Evolutionary conservation across 2,797 vertebrate species (phyloP).

Genomic region (Sebastes baramenuke): DNA sequence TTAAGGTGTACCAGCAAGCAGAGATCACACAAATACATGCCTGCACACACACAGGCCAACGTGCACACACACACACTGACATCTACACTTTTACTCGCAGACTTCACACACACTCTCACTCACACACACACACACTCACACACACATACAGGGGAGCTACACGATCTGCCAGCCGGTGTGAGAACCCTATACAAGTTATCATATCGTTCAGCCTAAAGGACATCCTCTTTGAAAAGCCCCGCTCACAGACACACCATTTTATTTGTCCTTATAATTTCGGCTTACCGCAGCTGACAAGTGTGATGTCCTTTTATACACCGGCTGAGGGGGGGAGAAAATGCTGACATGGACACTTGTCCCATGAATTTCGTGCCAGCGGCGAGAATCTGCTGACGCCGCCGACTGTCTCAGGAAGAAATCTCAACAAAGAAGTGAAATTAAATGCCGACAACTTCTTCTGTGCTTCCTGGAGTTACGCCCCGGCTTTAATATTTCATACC

Average conservation of each 20-base stretch:
- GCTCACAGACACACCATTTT: constrained; percentile 61
- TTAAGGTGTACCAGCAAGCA: background rate
- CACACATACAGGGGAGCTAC: background rate
- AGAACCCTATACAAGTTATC: constrained; percentile 39
- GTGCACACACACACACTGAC: background rate
- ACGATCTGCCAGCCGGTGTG: constrained; percentile 1
- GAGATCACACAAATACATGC: constrained; percentile 3
- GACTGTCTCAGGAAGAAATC: constrained; percentile 78
- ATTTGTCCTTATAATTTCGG: constrained; percentile 77
- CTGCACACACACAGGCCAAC: background rate
- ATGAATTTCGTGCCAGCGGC: constrained; percentile 74
- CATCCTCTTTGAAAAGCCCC: constrained; percentile 51
- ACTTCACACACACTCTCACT: background rate
- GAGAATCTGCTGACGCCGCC: constrained; percentile 80
- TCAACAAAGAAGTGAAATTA: constrained; percentile 82
- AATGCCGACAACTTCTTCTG: constrained; percentile 77
- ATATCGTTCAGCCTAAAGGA: constrained; percentile 46
- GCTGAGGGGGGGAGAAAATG: constrained; percentile 76
- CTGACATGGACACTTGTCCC: constrained; percentile 84
- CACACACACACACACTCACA: background rate
- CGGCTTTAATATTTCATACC: constrained; percentile 70
- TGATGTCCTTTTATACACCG: constrained; percentile 78
- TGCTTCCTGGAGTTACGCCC: constrained; percentile 57
- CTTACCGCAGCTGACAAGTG: constrained; percentile 74
- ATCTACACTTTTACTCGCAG: background rate